Base-by-base conservation (phyloP, 2,888 invertebrate genomes). In the Oscheius sp. region DNA sequence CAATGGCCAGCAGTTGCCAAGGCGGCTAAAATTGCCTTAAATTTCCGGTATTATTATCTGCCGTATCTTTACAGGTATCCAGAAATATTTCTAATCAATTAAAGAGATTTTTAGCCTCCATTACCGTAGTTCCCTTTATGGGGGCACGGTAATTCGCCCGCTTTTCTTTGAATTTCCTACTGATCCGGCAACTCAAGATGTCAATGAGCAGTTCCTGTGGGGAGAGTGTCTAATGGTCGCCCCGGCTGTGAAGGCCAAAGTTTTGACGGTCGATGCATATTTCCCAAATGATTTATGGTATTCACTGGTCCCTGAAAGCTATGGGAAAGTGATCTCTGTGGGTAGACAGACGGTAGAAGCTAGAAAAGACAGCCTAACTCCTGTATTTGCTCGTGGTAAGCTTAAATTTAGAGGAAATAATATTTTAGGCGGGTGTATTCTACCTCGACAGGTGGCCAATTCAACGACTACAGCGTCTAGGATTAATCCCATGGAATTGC, bases 401-500 rank as follows among this genome's bases (percentile, higher is more conserved):
- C n/a, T 0, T 16, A 52, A 23, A 23, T 3, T 2, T 3, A 68
- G 16, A 43, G 25, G 13, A 3, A 21, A 49, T 25, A n/a, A 3
- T 12, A 21, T 21, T 69, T 23, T 27, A 73, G 73, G 61, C 7
- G 93, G 93, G 29, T 89, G 90, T 49, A 91, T 93, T 23, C 82
- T 93, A 58, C 89, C 91, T 21, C 88, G 91, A 77, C 91, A 89
- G 74, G 79, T 73, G 12, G 76, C 85, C 2, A 78, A 70, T 21
- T 73, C 78, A 9, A 87, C 85, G 0, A 85, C 86, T 2, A 80
- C 79, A 0, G 80, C 76, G 2, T 74, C 86, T 55, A 91, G 93
- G 74, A 90, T 91, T 81, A 92, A 92, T 43, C 92, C 92, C 55
- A 90, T 94, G 76, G 92, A 92, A 82, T 89, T 94, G 35, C 86